Conservation (phyloP, 2,113 vertebrate species). For the Suricata suricatta region DNA sequence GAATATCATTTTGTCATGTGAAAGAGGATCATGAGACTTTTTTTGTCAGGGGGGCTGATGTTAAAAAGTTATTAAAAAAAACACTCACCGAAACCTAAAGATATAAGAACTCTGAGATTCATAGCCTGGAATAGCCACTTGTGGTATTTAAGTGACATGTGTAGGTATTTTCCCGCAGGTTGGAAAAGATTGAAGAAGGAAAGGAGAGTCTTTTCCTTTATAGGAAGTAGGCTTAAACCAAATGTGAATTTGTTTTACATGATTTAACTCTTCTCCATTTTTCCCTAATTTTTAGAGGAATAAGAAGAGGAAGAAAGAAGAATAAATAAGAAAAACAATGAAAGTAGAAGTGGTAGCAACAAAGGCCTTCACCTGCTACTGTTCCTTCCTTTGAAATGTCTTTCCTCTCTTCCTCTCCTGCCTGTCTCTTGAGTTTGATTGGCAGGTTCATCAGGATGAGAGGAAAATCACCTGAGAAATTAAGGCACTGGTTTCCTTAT, state of each 20-base stretch:
- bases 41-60: not conserved
- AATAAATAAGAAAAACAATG: not conserved
- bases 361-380: not conserved
- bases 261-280: not conserved
- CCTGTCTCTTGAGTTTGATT: not conserved
- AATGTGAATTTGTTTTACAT: not conserved
- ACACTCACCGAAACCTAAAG: not conserved
- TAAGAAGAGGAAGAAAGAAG: not conserved
- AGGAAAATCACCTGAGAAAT: constrained; percentile 35
- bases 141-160: not conserved
- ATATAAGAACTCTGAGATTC: not conserved
- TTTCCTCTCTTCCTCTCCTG: not conserved
- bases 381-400: not conserved
- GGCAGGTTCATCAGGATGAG: not conserved
- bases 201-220: not conserved
- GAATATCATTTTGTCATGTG: not conserved
- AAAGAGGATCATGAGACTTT: not conserved
- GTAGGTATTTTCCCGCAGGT: not conserved
- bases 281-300: not conserved
- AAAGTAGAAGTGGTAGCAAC: not conserved
- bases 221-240: not conserved
- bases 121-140: not conserved
- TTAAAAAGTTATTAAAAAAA: not conserved
- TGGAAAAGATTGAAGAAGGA: not conserved
- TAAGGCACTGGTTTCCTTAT: constrained; percentile 16